Percentiles rank a stretch among this genome's conserved stretches.
phyloP scores from a whole-genome alignment of 2,113 vertebrate species.

The Ceyx margarethae region DNA sequence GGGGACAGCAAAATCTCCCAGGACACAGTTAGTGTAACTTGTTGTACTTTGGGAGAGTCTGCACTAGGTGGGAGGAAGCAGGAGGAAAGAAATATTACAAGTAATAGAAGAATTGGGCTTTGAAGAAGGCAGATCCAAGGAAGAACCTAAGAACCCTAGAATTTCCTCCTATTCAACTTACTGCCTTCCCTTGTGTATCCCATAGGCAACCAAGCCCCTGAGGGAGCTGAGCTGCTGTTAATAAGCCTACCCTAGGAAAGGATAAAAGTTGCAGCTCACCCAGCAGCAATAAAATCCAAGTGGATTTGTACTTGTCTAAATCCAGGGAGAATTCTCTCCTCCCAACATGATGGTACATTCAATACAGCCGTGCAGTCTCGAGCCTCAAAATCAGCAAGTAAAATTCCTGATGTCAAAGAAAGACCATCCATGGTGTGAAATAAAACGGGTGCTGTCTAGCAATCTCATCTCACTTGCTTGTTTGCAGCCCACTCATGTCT shows the following conservation, averaged over 20 bases:
- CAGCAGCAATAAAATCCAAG: constrained; percentile 32
- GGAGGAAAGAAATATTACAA: background rate
- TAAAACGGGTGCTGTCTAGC: constrained; percentile 59
- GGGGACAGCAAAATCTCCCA: background rate
- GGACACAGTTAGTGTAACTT: background rate
- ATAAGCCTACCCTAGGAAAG: background rate
- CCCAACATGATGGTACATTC: background rate
- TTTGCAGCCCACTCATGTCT: constrained; percentile 55
- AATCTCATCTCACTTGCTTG: constrained; percentile 17
- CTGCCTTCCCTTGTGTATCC: background rate
- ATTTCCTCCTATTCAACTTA: background rate
- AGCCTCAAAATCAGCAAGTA: constrained; percentile 68
- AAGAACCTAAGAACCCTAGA: background rate
- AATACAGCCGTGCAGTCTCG: background rate
- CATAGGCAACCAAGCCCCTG: background rate
- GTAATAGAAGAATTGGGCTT: background rate
- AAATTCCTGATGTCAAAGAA: constrained; percentile 68
- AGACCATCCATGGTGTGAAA: constrained; percentile 54
- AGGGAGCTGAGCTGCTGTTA: constrained; percentile 12
- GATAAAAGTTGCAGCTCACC: constrained; percentile 12
- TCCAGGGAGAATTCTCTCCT: constrained; percentile 31
- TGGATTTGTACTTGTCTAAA: constrained; percentile 27
- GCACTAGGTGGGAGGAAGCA: background rate
- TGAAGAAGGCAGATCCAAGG: background rate
- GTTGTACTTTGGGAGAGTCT: background rate